Percentiles rank a stretch among this genome's conserved stretches.
phyloP scores from a whole-genome alignment of 2,797 vertebrate genomes.

The Bucorvus abyssinicus region DNA sequence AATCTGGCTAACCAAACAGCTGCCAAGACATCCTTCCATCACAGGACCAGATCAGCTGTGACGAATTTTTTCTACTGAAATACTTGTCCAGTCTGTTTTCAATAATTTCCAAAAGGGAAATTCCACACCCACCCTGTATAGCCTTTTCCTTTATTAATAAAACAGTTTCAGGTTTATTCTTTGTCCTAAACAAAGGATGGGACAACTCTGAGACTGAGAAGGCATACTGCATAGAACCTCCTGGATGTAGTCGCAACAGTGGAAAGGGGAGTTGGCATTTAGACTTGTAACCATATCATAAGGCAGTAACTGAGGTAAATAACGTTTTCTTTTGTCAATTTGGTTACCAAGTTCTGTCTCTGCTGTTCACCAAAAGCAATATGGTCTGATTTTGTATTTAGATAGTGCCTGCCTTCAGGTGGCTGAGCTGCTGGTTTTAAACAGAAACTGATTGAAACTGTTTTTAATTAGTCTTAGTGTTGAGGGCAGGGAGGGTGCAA shows the following conservation, averaged over 20 bases:
- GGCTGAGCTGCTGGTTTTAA: neutral
- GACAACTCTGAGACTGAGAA: neutral
- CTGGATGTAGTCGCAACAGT: neutral
- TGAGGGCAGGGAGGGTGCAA: neutral
- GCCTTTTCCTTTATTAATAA: neutral
- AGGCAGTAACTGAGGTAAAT: neutral
- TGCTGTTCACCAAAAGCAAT: neutral
- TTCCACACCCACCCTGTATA: neutral
- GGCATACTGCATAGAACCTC: neutral
- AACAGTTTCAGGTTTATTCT: neutral
- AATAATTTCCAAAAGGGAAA: neutral
- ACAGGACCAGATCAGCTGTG: neutral
- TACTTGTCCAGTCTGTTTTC: neutral
- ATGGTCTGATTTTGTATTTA: neutral
- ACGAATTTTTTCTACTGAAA: too few species aligned
- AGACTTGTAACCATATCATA: neutral
- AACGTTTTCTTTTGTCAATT: neutral
- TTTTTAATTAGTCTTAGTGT: neutral
- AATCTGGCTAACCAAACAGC: rapidly evolving
- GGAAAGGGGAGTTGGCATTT: neutral
- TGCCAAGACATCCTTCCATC: neutral
- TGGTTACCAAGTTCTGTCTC: neutral
- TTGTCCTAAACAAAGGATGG: neutral
- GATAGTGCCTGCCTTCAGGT: neutral
- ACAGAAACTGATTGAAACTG: neutral